Evolutionary conservation across 2,888 invertebrate species (phyloP).

Genomic region (Neoitamus cyanurus): DNA sequence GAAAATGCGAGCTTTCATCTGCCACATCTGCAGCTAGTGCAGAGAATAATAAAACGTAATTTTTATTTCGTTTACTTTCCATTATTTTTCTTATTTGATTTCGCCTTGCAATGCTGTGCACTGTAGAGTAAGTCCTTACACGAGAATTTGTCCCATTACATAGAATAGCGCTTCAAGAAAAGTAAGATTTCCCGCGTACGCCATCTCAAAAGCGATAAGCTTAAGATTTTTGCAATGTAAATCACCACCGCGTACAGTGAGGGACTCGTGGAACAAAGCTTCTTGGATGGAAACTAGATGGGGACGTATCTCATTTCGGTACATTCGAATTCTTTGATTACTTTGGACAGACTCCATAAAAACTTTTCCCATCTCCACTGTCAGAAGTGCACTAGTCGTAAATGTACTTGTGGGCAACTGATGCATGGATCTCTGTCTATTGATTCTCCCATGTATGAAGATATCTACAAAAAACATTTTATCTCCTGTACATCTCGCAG

Average conservation of each 20-base stretch:
- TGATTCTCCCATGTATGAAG: not conserved
- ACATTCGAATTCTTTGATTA: not conserved
- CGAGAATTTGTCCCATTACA: not conserved
- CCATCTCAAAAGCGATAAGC: not conserved
- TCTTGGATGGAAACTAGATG: not conserved
- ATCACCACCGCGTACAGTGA: not conserved
- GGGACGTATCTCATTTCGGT: not conserved
- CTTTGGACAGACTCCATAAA: not conserved
- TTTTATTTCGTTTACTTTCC: not conserved
- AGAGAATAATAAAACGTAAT: not conserved
- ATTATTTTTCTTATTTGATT: not conserved
- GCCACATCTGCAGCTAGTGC: too few relatives aligned
- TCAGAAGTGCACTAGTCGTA: not conserved
- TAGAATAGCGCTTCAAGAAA: not conserved
- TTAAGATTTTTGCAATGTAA: not conserved
- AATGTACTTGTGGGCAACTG: not conserved
- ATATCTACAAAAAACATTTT: not conserved
- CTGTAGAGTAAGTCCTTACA: not conserved
- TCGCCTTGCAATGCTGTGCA: too few relatives aligned
- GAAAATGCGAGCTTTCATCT: too few relatives aligned
- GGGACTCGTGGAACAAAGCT: not conserved
- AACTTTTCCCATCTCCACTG: not conserved
- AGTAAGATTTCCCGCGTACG: not conserved
- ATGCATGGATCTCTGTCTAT: not conserved
- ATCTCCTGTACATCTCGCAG: not conserved